Evolutionary conservation across 2,888 invertebrate genomes (phyloP).

Genomic region (Pyrocoelia pectoralis): DNA sequence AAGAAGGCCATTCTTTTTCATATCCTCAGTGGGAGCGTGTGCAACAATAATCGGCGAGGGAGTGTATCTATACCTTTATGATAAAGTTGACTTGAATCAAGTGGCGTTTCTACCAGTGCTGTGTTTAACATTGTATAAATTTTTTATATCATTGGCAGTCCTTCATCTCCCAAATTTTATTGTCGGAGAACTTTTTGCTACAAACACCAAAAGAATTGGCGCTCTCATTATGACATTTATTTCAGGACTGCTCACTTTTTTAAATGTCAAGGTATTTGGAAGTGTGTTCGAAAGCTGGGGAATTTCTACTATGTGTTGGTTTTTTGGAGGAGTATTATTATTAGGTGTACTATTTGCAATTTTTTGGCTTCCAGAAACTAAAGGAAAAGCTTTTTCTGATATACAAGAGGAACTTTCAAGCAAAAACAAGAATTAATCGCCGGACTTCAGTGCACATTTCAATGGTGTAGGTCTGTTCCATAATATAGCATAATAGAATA

Average conservation of each 20-base stretch:
- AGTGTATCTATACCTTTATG: constrained; percentile 55
- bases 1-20: constrained; percentile 59
- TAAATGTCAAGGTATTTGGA: constrained; percentile 58
- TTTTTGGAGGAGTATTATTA: constrained; percentile 68
- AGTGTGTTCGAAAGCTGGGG: constrained; percentile 65
- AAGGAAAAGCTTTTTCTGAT: constrained; percentile 63
- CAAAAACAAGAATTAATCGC: not conserved
- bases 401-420: constrained; percentile 56
- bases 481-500: too few relatives aligned
- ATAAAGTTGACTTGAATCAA: not conserved
- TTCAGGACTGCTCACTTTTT: constrained; percentile 58
- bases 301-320: constrained; percentile 71
- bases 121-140: not conserved
- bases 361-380: constrained; percentile 72
- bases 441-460: too few relatives aligned
- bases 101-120: constrained; percentile 22
- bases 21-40: constrained; percentile 59
- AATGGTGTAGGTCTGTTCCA: too few relatives aligned
- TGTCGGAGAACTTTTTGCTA: constrained; percentile 62
- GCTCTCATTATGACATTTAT: constrained; percentile 62
- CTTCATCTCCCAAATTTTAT: constrained; percentile 45
- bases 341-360: constrained; percentile 69
- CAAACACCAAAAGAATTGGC: constrained; percentile 61
- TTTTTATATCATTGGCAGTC: not conserved
- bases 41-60: constrained; percentile 54